Evolutionary conservation across 2,113 vertebrate species (phyloP).

Genomic region (Pterocles burchelli): DNA sequence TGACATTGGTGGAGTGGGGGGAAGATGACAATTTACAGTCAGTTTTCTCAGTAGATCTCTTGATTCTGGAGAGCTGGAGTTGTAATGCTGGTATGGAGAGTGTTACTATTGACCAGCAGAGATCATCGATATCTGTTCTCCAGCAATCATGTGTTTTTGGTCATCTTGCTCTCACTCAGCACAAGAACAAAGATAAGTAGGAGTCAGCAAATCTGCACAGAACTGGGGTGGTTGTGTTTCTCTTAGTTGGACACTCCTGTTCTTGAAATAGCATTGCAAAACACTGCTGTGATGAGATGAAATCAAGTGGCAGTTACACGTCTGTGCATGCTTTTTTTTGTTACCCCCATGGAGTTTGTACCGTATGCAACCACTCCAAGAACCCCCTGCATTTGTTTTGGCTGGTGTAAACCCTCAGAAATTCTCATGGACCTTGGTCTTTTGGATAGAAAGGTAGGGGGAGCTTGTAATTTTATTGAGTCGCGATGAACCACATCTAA

Average conservation of each 20-base stretch:
- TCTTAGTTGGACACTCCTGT: background rate
- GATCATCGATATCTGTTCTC: background rate
- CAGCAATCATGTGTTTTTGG: background rate
- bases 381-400: background rate
- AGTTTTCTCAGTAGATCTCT: background rate
- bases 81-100: background rate
- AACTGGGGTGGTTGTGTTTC: background rate
- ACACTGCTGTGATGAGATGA: background rate
- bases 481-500: fast-evolving
- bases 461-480: background rate
- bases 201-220: background rate
- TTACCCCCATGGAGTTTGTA: background rate
- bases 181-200: background rate
- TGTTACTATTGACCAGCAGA: background rate
- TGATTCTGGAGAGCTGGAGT: background rate
- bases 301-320: background rate
- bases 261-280: background rate
- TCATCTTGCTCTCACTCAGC: background rate
- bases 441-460: background rate
- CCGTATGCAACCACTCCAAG: background rate
- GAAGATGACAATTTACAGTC: background rate
- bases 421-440: background rate
- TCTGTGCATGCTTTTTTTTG: background rate
- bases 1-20: background rate
- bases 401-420: background rate